Evolutionary conservation across 1,140 invertebrate species (phyloP).

Genomic region (Pseudomyrmex concolor): DNA sequence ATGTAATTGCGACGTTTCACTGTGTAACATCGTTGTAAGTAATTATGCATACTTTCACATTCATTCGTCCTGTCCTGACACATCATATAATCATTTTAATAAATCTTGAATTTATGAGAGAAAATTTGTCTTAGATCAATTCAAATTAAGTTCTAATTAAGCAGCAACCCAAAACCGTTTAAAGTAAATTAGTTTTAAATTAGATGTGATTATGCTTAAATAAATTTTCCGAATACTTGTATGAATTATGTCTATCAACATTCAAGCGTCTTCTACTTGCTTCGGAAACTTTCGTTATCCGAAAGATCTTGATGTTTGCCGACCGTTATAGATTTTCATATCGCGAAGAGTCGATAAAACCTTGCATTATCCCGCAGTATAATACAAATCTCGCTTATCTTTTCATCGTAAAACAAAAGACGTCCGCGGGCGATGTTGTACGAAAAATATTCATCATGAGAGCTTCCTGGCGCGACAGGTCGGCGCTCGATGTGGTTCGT

Average conservation of each 20-base stretch:
- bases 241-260: neutral
- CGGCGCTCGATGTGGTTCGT: constrained; percentile 10
- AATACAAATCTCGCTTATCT: neutral
- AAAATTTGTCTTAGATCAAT: no score
- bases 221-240: no score
- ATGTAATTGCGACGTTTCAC: constrained; percentile 28
- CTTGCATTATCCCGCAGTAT: neutral
- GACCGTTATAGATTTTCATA: neutral
- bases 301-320: constrained; percentile 1
- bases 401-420: neutral
- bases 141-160: neutral
- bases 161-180: neutral
- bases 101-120: neutral
- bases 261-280: neutral
- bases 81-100: constrained; percentile 5
- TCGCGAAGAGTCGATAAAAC: neutral
- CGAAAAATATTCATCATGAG: constrained; percentile 37
- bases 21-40: neutral
- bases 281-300: neutral
- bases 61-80: neutral
- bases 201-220: no score
- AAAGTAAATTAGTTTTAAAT: neutral
- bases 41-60: constrained; percentile 17
- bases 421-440: neutral
- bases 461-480: constrained; percentile 1